These are phyloP conservation scores for Agapornis roseicollis DNA, from an alignment of 2,113 vertebrate genomes.

Conservation along the genomic window DNA sequence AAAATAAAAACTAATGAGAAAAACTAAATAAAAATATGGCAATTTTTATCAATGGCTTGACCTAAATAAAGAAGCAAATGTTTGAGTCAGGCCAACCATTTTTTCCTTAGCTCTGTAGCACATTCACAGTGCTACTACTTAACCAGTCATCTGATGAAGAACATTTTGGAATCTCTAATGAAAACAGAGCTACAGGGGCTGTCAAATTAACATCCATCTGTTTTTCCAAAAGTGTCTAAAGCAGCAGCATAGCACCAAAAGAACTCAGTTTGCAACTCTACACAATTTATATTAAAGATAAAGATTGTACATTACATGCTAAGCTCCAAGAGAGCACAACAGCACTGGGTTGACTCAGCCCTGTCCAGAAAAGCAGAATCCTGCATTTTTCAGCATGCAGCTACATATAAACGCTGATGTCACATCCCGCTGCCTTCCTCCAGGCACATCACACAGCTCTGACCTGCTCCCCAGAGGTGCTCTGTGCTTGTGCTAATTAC, in stretches of 20 bases:
- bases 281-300: background rate
- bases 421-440: accelerated
- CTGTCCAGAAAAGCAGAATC: background rate
- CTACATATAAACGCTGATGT: accelerated
- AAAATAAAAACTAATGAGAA: background rate
- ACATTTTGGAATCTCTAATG: background rate
- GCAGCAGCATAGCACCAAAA: background rate
- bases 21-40: background rate
- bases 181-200: background rate
- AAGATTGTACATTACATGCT: background rate
- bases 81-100: background rate
- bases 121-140: background rate
- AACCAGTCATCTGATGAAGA: background rate
- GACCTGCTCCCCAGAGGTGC: background rate
- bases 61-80: background rate
- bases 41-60: background rate
- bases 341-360: background rate
- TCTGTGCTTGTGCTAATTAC: accelerated
- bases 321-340: background rate
- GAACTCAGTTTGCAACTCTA: background rate
- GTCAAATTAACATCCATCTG: background rate
- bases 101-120: background rate
- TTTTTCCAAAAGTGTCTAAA: background rate
- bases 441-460: accelerated
- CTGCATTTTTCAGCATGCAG: background rate